These are phyloP conservation scores for Lomographa bimaculata DNA, from an alignment of 2,888 invertebrate species.

Conservation along the genomic window DNA sequence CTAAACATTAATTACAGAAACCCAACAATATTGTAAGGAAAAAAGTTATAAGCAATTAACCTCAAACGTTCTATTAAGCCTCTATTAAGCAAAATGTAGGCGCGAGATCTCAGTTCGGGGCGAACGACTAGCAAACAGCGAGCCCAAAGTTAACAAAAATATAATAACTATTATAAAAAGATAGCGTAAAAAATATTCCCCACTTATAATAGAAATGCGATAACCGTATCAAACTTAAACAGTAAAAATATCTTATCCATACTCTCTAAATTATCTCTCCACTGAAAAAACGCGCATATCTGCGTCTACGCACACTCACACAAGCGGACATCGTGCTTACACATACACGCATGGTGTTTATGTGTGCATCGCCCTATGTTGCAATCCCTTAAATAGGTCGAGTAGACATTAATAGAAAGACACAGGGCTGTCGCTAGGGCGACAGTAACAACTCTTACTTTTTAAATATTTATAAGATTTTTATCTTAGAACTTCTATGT, in stretches of 20 bases:
- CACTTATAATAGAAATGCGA: constrained; percentile 20
- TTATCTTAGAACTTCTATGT: no score
- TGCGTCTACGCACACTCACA: constrained; percentile 39
- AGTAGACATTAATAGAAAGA: constrained; percentile 78
- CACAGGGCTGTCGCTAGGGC: constrained; percentile 55
- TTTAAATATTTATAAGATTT: background rate
- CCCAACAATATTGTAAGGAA: no score
- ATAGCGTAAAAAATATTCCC: background rate
- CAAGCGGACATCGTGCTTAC: constrained; percentile 36
- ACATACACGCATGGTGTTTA: constrained; percentile 31
- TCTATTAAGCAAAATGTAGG: no score
- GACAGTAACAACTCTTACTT: constrained; percentile 3
- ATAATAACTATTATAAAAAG: no score
- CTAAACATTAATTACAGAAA: no score
- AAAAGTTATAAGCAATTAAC: no score
- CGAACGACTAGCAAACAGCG: no score
- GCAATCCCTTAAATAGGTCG: constrained; percentile 82
- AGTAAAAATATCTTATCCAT: constrained; percentile 17
- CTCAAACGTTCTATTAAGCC: no score
- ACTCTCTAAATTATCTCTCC: constrained; percentile 22
- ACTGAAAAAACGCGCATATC: constrained; percentile 16
- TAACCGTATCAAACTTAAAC: constrained; percentile 13
- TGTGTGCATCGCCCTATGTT: constrained; percentile 67
- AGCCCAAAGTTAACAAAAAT: no score
- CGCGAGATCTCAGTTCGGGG: no score